Base-by-base conservation (phyloP, 2,888 invertebrate genomes). In the Gnatocerus cornutus region DNA sequence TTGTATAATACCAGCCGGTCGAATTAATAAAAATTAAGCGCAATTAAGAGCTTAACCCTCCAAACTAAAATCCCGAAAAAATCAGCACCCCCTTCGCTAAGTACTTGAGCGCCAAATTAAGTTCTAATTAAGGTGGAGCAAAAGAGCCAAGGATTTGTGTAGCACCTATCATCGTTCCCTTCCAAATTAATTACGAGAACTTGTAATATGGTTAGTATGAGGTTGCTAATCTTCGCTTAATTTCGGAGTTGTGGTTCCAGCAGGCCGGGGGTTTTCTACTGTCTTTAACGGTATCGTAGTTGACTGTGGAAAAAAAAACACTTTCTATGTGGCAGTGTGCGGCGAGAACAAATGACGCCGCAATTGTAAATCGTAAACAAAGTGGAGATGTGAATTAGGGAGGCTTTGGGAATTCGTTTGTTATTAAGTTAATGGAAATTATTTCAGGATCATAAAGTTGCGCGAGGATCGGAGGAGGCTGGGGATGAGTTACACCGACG, bases 1-100 rank as follows among this genome's bases (percentile, higher is more conserved):
- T 58, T 58, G 21, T 43, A 29, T 16, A 37, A 14, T 55, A 30
- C 10, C 6, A 16, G 27, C 5, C 16, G 37, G 7, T 30, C n/a
- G 3, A 27, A 55, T 55, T 55, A 13, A 55, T 37, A 55, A 55
- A 55, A 55, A 55, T 55, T 55, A 55, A n/a, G 6, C 3, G 50
- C 10, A 50, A 50, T 50, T 50, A 50, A 50, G 7, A 50, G 12
- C 41, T 4, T n/a, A n/a, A 3, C 12, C 6, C 10, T 2, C 41
- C 2, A 6, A 33, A 6, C 33, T 33, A 9, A n/a, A 6, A 7
- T 33, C 33, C 33, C 2, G n/a, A 9, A 33, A n/a, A 33, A 33
- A 7, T n/a, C n/a, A n/a, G n/a, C n/a, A n/a, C n/a, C n/a, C n/a
- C n/a, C n/a, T 33, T n/a, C 6, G 33, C 2, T 21, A 21, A 4